phyloP scores from a whole-genome alignment of 2,797 vertebrate species.

The Numenius phaeopus region DNA sequence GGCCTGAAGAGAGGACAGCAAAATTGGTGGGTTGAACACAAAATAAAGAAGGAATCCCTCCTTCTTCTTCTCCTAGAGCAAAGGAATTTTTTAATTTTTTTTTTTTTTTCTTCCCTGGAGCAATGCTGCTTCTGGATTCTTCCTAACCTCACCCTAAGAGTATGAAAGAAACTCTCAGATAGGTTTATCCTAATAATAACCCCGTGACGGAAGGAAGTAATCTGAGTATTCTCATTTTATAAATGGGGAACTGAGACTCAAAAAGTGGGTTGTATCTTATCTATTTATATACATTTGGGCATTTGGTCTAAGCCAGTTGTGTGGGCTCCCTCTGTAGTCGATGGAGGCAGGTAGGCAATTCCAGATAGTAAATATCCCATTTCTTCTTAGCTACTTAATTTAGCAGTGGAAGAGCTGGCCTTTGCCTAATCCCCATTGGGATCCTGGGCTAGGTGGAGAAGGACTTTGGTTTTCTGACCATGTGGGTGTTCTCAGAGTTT shows the following conservation, averaged over 20 bases:
- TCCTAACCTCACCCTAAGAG: not conserved
- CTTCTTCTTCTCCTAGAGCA: not conserved
- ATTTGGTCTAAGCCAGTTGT: not conserved
- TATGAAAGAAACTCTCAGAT: not conserved
- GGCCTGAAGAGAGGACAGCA: not conserved
- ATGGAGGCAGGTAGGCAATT: slow-evolving; percentile 9
- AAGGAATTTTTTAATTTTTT: not conserved
- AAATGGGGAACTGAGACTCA: not conserved
- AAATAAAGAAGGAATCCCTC: not conserved
- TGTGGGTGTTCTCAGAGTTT: slow-evolving; percentile 32
- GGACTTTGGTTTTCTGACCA: slow-evolving; percentile 1
- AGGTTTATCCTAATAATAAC: not conserved
- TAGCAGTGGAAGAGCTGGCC: not conserved
- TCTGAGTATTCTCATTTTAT: not conserved
- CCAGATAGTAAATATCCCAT: slow-evolving; percentile 12
- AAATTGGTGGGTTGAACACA: not conserved
- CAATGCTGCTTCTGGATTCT: not conserved
- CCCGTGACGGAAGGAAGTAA: not conserved
- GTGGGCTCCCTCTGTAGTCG: not conserved
- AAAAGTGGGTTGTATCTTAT: not conserved
- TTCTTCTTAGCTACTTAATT: slow-evolving; percentile 12
- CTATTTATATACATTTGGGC: not conserved
- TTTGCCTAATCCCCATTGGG: not conserved
- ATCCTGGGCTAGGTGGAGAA: slow-evolving; percentile 3
- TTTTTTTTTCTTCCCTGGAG: not conserved